Conservation (phyloP, 2,888 invertebrate genomes). For the Acronicta leporina region DNA sequence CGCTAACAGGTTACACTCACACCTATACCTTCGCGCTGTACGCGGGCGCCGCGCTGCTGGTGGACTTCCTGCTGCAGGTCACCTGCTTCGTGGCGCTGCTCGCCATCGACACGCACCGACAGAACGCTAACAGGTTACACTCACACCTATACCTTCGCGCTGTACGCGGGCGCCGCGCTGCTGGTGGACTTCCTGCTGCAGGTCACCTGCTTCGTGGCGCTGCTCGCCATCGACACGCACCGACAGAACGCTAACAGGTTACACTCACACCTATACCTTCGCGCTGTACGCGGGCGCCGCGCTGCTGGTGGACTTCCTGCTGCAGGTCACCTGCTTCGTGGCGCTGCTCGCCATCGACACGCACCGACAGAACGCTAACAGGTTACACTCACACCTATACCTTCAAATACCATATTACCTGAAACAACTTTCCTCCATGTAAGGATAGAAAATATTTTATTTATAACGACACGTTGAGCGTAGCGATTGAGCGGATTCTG, state of each 20-base stretch:
- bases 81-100: conserved; percentile 98
- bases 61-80: conserved; percentile 98
- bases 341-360: conserved; percentile 96
- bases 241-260: conserved; percentile 91
- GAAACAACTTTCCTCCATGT: too few species aligned
- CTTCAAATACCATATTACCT: too few species aligned
- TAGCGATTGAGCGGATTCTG: too few species aligned
- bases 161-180: conserved; percentile 98
- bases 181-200: conserved; percentile 98
- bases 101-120: conserved; percentile 94
- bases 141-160: conserved; percentile 92
- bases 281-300: conserved; percentile 99
- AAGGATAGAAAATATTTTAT: too few species aligned
- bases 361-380: conserved; percentile 91
- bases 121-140: conserved; percentile 88
- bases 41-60: conserved; percentile 97
- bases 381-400: conserved; percentile 62
- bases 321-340: conserved; percentile 99
- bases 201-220: conserved; percentile 98
- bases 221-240: conserved; percentile 95
- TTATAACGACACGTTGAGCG: too few species aligned
- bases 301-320: conserved; percentile 97
- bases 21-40: conserved; percentile 96
- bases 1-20: conserved; percentile 80
- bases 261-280: conserved; percentile 88